Conservation (phyloP, 1,140 invertebrate species). For the Diploscapter pachys region DNA sequence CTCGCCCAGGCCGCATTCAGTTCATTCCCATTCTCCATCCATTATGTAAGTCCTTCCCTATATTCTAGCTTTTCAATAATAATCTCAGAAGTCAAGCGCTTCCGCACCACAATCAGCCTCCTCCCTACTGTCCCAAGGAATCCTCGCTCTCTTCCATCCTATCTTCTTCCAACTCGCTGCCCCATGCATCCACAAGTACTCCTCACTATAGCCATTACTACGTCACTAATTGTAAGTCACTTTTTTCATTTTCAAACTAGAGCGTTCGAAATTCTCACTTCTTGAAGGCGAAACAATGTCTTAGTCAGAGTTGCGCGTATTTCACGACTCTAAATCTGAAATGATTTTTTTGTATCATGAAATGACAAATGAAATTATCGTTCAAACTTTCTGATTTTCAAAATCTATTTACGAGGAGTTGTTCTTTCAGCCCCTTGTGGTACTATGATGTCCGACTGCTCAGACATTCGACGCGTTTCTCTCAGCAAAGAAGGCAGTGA, state of each 20-base stretch:
- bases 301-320: constrained; percentile 29
- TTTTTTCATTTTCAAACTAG: neutral
- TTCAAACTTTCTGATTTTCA: no score
- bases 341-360: neutral
- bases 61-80: neutral
- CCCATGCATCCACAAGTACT: constrained; percentile 15
- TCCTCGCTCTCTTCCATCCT: constrained; percentile 35
- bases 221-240: constrained; percentile 31
- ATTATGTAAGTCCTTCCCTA: neutral
- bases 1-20: constrained; percentile 6
- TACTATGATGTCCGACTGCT: constrained; percentile 7
- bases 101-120: constrained; percentile 23
- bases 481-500: constrained; percentile 24
- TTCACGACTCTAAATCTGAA: constrained; percentile 27
- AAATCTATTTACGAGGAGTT: no score
- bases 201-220: constrained; percentile 3
- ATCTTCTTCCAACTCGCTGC: constrained; percentile 36
- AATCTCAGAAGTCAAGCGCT: constrained; percentile 25
- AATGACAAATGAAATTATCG: no score
- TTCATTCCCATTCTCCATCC: neutral
- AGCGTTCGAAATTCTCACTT: no score
- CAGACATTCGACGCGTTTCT: constrained; percentile 24
- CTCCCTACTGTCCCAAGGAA: constrained; percentile 37
- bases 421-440: constrained; percentile 17
- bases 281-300: constrained; percentile 3